A percentile compares a stretch with the other conserved stretches of the same genome.
These are phyloP conservation scores for Drosophila buzzatii DNA, from an alignment of 2,888 invertebrate species.

Conservation along the genomic window DNA sequence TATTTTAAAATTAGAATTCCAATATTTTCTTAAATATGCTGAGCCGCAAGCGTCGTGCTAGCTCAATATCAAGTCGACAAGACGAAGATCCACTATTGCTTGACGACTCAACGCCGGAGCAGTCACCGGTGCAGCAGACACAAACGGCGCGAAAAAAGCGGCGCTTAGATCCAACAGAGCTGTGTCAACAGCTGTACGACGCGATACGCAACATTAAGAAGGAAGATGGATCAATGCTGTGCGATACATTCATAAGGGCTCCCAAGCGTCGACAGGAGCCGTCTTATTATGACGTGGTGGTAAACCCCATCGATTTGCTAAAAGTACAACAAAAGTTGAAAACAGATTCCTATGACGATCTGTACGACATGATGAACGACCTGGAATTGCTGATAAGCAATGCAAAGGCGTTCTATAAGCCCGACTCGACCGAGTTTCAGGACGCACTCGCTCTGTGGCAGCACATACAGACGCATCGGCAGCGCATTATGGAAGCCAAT, in stretches of 20 bases:
- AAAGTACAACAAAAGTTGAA: conserved; percentile 97
- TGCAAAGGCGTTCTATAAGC: conserved; percentile 97
- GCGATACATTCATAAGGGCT: conserved; percentile 97
- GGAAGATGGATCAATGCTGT: conserved; percentile 95
- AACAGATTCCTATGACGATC: conserved; percentile 97
- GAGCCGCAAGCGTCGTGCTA: conserved; percentile 93
- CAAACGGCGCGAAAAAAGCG: conserved; percentile 76
- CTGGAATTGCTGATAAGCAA: conserved; percentile 96
- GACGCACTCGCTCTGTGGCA: conserved; percentile 96
- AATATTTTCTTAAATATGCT: conserved; percentile 84
- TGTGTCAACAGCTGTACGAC: conserved; percentile 97
- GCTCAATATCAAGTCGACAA: conserved; percentile 92
- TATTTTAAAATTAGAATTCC: conserved; percentile 19
- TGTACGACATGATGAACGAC: conserved; percentile 95
- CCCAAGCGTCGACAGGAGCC: conserved; percentile 97
- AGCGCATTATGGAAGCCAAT: conserved; percentile 82
- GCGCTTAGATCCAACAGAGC: conserved; percentile 87
- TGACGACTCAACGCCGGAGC: conserved; percentile 87
- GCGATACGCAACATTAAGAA: conserved; percentile 95
- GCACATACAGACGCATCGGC: conserved; percentile 88
- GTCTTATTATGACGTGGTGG: conserved; percentile 95
- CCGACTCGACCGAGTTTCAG: conserved; percentile 93
- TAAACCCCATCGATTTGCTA: conserved; percentile 97
- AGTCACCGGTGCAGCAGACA: conserved; percentile 82
- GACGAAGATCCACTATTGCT: conserved; percentile 89